Base-by-base conservation (phyloP, 1,140 invertebrate species). In the Ceratoteleas bidentatus region DNA sequence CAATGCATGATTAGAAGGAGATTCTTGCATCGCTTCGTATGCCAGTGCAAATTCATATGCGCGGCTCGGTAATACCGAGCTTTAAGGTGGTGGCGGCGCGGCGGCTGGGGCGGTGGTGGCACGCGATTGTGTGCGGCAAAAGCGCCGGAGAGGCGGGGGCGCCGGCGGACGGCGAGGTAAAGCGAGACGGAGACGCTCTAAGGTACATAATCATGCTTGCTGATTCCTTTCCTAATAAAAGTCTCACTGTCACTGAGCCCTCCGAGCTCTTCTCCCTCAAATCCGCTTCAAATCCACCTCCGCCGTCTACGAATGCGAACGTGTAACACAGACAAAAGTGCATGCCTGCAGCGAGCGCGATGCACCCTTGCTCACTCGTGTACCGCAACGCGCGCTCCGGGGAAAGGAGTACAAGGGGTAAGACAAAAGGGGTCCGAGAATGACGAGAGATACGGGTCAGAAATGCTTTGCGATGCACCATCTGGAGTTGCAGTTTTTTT, bases 221-320 rank as follows among this genome's bases (percentile, higher is more conserved):
- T 91, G 89, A 90, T 89, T 92, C 86, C 88, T 91, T 90, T 88
- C 88, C 89, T 91, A 91, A 91, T 91, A 90, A 91, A 91, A 91
- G 89, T 90, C 89, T 89, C 90, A 87, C 89, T 90, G 90, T 89
- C 89, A 89, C 82, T 82, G 82, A 81, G 73, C 74, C 85, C 78
- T 75, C 76, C 70, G 70, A 62, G 68, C 79, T 78, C 78, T 68
- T 52, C 65, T 64, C 75, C 66, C 72, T 84, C 75, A 81, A 81
- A 75, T 75, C 54, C 77, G 73, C 77, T 77, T 80, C 83, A 81
- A 77, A 84, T 84, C 74, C 78, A 70, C 65, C 78, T 78, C 69
- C 80, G 78, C 53, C 82, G 78, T 86, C 77, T 61, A 61, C 74
- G 73, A 72, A 64, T 68, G 86, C 65, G 80, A 83, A 75, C 74